Conservation (phyloP, 1,140 invertebrate species). For the Mercenaria mercenaria region DNA sequence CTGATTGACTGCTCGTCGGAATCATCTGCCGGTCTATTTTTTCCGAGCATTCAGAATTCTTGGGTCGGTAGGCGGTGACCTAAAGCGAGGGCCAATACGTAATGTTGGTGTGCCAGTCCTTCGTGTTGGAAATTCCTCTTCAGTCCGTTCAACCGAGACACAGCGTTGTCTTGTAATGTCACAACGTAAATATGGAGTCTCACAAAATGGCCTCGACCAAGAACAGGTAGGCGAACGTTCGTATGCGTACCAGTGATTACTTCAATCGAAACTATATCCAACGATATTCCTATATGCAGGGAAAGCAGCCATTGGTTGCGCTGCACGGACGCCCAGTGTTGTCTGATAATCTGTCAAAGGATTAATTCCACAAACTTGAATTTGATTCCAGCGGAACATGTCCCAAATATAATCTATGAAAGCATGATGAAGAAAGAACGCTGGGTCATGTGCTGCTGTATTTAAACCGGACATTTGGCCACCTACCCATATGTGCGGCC, state of each 20-base stretch:
- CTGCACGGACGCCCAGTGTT: slow-evolving; percentile 15
- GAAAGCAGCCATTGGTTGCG: slow-evolving; percentile 47
- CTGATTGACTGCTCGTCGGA: background rate
- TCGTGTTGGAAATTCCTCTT: no score
- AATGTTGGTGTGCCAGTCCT: no score
- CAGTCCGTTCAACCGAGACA: slow-evolving; percentile 28
- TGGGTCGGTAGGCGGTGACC: slow-evolving; percentile 46
- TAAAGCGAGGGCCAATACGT: slow-evolving; percentile 32
- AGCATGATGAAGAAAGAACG: slow-evolving; percentile 85
- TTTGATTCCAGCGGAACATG: slow-evolving; percentile 67
- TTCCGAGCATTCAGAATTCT: slow-evolving; percentile 25
- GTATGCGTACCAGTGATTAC: slow-evolving; percentile 58
- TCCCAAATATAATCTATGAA: slow-evolving; percentile 84
- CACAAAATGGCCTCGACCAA: slow-evolving; percentile 48
- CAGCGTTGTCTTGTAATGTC: slow-evolving; percentile 7
- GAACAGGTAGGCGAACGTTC: slow-evolving; percentile 48
- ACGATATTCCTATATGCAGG: slow-evolving; percentile 46
- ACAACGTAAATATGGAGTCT: slow-evolving; percentile 45
- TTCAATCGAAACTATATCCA: slow-evolving; percentile 47
- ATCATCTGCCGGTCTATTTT: background rate
- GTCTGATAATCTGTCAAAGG: slow-evolving; percentile 41
- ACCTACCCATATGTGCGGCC: slow-evolving; percentile 75
- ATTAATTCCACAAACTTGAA: slow-evolving; percentile 34
- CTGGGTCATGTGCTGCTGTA: slow-evolving; percentile 83
- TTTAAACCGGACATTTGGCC: slow-evolving; percentile 76